Base-by-base conservation (phyloP, 1,140 invertebrate species). In the Bilobella aurantiaca region DNA sequence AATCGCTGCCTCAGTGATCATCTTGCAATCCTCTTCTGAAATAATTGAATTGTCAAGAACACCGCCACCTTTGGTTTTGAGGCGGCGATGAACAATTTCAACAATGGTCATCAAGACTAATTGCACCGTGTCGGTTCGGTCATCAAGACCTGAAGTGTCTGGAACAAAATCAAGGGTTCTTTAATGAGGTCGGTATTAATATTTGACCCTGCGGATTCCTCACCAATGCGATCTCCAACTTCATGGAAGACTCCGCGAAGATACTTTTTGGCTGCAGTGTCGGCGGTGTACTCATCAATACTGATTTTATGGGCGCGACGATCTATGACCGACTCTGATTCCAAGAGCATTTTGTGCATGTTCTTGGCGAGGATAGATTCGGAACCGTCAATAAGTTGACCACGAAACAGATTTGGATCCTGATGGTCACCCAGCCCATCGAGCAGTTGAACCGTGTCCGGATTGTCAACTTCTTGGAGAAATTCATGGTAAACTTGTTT, bases 71-170 rank as follows among this genome's bases (percentile, higher is more conserved):
- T 27, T 23, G 8, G 49, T 23, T 53, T 16, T 12, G 5, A 5
- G 29, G 32, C 42, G 27, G 1, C 32, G 23, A 0, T 66, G 34
- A n/a, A 57, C 47, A 3, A 56, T 42, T 8, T 62, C 60, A 30
- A 62, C 46, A 58, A 65, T 58, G 1, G 60, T 34, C 37, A 62
- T 62, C 8, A 68, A 25, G 2, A 68, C 23, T 3, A 68, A 21
- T 31, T 68, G 67, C 12, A 30, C 34, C 8, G 58, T 27, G 28
- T 65, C 59, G 23, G 16, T 46, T 0, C 57, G n/a, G 8, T 28
- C 27, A n/a, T 29, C 31, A 3, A 42, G 21, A 25, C 61, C 58
- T 1, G 64, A 32, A 1, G 12, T 32, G 47, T 28, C 57, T 60
- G 42, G 16, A 31, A 60, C 32, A 34, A 21, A 37, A 5, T 18